These are phyloP conservation scores for Hyla sarda DNA, from an alignment of 2,113 vertebrate species.

Conservation along the genomic window DNA sequence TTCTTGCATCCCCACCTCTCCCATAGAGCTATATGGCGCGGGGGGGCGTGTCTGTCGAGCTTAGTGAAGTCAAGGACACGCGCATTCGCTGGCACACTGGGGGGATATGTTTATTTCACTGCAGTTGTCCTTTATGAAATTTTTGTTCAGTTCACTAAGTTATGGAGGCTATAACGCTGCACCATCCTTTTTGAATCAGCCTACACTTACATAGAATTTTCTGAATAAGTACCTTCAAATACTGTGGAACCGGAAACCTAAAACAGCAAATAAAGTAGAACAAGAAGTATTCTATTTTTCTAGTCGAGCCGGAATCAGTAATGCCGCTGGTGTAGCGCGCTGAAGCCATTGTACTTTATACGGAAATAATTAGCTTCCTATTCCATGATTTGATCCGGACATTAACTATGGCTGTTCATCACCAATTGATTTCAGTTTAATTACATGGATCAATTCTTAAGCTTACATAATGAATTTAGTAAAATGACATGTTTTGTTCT, in stretches of 20 bases:
- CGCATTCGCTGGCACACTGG: no score
- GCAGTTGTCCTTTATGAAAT: no score
- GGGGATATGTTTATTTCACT: no score
- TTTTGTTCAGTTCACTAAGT: no score
- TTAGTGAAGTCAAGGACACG: no score
- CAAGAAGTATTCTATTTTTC: not conserved
- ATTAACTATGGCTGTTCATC: constrained; percentile 44
- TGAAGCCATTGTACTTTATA: constrained; percentile 6
- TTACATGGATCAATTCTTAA: constrained; percentile 48
- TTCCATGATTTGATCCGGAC: constrained; percentile 40
- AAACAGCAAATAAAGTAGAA: not conserved
- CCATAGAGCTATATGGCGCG: no score
- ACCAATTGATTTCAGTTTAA: constrained; percentile 47
- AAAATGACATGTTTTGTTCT: constrained; percentile 28
- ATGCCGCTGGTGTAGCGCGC: not conserved
- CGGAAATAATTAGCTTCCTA: constrained; percentile 45
- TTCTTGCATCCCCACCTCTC: no score
- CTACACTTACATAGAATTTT: not conserved
- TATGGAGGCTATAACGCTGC: no score
- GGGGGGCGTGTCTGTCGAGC: no score
- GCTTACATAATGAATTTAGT: constrained; percentile 43
- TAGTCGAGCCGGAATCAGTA: not conserved
- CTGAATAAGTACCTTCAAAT: no score
- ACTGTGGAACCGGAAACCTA: not conserved
- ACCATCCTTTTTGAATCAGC: no score